phyloP scores from a whole-genome alignment of 2,797 vertebrate species.

The Morelia viridis region DNA sequence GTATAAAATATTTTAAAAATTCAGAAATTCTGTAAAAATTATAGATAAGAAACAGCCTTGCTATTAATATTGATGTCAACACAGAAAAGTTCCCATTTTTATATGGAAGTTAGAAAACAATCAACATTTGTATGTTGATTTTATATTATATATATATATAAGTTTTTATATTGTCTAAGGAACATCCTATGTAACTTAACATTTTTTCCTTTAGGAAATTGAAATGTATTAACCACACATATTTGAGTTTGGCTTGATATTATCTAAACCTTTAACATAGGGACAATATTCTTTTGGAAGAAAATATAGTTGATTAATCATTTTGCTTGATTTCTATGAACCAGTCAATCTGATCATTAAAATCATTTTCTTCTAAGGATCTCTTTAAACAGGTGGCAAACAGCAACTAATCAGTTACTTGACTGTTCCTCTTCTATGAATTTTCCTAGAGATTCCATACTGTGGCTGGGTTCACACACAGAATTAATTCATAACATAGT shows the following conservation, averaged over 20 bases:
- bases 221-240: not conserved
- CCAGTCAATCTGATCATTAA: not conserved
- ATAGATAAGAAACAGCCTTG: not conserved
- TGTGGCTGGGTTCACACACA: not conserved
- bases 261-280: not conserved
- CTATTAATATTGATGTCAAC: not conserved
- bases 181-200: not conserved
- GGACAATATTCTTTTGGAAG: not conserved
- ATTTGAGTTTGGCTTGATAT: not conserved
- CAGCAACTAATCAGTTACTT: not conserved
- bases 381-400: not conserved
- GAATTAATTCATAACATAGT: not conserved
- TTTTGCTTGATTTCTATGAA: not conserved
- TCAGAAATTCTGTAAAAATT: not conserved
- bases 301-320: not conserved
- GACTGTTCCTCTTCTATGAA: not conserved
- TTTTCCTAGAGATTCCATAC: not conserved
- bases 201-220: not conserved
- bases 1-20: not conserved
- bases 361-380: not conserved
- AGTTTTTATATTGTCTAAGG: not conserved
- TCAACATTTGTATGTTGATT: not conserved
- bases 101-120: not conserved
- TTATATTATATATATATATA: not conserved
- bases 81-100: not conserved